phyloP scores from a whole-genome alignment of 2,888 invertebrate genomes.

The Diploptera punctata region DNA sequence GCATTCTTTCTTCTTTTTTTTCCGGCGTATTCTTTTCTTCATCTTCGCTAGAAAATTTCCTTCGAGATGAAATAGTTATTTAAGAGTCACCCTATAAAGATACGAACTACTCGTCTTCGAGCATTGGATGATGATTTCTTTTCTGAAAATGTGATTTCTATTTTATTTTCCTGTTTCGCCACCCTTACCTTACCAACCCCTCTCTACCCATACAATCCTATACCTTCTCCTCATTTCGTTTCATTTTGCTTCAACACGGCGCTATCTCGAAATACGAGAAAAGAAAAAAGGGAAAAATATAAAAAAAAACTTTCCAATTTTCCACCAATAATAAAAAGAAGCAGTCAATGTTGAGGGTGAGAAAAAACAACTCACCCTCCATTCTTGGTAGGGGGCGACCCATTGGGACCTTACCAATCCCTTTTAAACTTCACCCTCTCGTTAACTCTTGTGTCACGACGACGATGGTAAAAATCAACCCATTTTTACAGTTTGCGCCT shows the following conservation, averaged over 20 bases:
- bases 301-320: slow-evolving; percentile 29
- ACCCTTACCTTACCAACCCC: background rate
- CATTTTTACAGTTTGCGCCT: slow-evolving; percentile 1
- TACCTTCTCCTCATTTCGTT: slow-evolving; percentile 16
- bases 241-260: background rate
- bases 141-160: slow-evolving; percentile 13
- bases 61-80: background rate
- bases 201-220: background rate
- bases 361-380: background rate
- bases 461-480: slow-evolving; percentile 27
- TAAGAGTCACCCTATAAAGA: background rate
- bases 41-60: background rate
- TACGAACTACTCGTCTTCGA: background rate
- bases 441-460: slow-evolving; percentile 28
- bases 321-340: slow-evolving; percentile 28
- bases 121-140: slow-evolving; percentile 10
- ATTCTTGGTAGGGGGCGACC: slow-evolving; percentile 6
- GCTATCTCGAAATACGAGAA: slow-evolving; percentile 2
- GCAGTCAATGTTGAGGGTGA: slow-evolving; percentile 16
- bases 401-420: slow-evolving; percentile 17
- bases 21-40: no score
- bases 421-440: slow-evolving; percentile 21
- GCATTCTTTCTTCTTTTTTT: background rate
- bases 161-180: slow-evolving; percentile 20
- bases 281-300: background rate